Evolutionary conservation across 2,888 invertebrate genomes (phyloP), one percentile per base, ranked within the genome.

Genomic region (Bombylius discolor): DNA sequence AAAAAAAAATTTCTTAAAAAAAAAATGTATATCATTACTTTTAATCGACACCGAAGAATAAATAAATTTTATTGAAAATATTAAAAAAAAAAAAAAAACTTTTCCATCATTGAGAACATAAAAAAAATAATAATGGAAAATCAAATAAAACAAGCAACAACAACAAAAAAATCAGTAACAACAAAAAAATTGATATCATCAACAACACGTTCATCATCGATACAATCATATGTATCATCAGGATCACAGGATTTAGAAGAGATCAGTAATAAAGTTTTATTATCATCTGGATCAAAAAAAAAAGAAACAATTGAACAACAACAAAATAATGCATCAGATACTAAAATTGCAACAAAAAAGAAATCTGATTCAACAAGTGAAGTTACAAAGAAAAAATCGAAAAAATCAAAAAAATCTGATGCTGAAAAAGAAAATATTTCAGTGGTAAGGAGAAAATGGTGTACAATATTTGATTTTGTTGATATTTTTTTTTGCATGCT

Each of bases 401-500:
- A 81, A 73, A 83, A 81, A 68, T 78, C 77, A 52, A 80, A 81
- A 69, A 82, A 80, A 66, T 74, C 68, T 61, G 81, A 81, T 61
- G 74, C 76, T 59, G 81, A 82, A 65, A 82, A 81, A 70, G 81
- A 83, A 67, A 83, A 82, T 66, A 82, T 83, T 67, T 83, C 82
- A 61, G 81, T 83, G 76, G 83, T 83, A 72, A 81, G 67, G 72
- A 81, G 66, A 23, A 23, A 23, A 23, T 23, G 1, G 23, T 23
- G 23, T 23, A 3, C 3, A 23, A 23, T 23, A 23, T 23, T 23
- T 23, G 23, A 23, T 23, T 23, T 23, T 23, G 23, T 23, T 23
- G 23, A 23, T 23, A 3, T 23, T 23, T 23, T 23, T 23, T 23
- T 23, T 23, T 23, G 23, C 23, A 23, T 23, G 23, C 23, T 23